These are phyloP conservation scores for Danio jaintianensis DNA, from an alignment of 2,797 vertebrate species.

Conservation along the genomic window DNA sequence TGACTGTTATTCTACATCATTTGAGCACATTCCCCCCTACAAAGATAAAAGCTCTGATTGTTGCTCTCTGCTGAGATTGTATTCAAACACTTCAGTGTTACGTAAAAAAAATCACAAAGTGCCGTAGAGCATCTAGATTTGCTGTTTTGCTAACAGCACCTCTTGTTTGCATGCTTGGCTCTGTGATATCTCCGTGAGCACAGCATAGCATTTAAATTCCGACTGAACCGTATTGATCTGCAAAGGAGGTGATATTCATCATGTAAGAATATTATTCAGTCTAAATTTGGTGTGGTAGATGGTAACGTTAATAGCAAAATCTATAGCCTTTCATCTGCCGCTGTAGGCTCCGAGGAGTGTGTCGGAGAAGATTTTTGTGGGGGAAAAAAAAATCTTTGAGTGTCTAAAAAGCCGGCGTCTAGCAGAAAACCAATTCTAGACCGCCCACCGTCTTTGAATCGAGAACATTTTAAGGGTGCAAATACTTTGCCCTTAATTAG, in stretches of 20 bases:
- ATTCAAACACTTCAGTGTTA: slow-evolving; percentile 46
- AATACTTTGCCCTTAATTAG: slow-evolving; percentile 58
- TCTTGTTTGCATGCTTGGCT: slow-evolving; percentile 15
- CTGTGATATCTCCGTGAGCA: slow-evolving; percentile 19
- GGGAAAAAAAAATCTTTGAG: slow-evolving; percentile 20
- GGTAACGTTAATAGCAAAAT: slow-evolving; percentile 20
- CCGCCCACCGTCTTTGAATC: slow-evolving; percentile 47
- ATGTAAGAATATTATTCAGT: slow-evolving; percentile 3
- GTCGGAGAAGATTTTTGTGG: slow-evolving; percentile 30
- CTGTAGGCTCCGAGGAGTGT: slow-evolving; percentile 5
- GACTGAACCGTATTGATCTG: slow-evolving; percentile 17
- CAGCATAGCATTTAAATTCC: slow-evolving; percentile 13
- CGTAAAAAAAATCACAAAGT: slow-evolving; percentile 21
- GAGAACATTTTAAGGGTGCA: slow-evolving; percentile 43
- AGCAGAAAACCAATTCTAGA: slow-evolving; percentile 46
- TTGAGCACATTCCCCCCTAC: slow-evolving; percentile 44
- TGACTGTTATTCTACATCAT: slow-evolving; percentile 49
- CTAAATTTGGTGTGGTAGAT: slow-evolving; percentile 14
- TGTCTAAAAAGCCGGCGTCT: slow-evolving; percentile 36
- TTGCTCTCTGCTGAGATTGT: slow-evolving; percentile 33
- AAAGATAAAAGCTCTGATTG: slow-evolving; percentile 52
- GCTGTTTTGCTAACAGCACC: slow-evolving; percentile 41
- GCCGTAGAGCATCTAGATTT: slow-evolving; percentile 21
- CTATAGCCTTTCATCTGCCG: slow-evolving; percentile 5
- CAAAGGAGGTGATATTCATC: slow-evolving; percentile 23